These are phyloP conservation scores for Aphaenogaster ashmeadi DNA, from an alignment of 1,140 invertebrate species.

Conservation along the genomic window DNA sequence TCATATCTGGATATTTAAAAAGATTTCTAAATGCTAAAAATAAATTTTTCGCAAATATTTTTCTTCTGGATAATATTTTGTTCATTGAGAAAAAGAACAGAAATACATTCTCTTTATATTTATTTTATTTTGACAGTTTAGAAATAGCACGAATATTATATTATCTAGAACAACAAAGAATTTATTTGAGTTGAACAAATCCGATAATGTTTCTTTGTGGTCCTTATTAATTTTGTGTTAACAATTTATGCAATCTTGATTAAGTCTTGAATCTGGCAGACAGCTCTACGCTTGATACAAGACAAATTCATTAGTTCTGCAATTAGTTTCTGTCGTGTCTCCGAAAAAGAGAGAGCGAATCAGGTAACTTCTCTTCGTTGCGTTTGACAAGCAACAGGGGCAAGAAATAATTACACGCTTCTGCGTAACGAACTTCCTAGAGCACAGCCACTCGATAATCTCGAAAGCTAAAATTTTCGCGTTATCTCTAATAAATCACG, in stretches of 20 bases:
- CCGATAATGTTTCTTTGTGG: background rate
- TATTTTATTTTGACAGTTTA: background rate
- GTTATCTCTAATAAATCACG: slow-evolving; percentile 27
- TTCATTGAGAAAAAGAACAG: background rate
- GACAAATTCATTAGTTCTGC: slow-evolving; percentile 25
- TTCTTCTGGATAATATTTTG: background rate
- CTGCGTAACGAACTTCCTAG: slow-evolving; percentile 9
- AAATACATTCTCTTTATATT: background rate
- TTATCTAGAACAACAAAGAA: background rate
- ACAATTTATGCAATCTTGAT: slow-evolving; percentile 20
- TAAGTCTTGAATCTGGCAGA: slow-evolving; percentile 20
- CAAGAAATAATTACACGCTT: slow-evolving; percentile 8
- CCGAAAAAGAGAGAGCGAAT: slow-evolving; percentile 37
- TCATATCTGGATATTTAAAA: background rate
- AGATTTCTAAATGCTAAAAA: background rate
- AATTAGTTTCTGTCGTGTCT: slow-evolving; percentile 18
- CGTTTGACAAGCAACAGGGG: slow-evolving; percentile 5
- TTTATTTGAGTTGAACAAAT: background rate
- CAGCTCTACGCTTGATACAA: slow-evolving; percentile 14
- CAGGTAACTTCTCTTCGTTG: background rate
- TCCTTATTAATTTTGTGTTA: background rate
- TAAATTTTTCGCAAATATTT: background rate
- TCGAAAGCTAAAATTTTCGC: slow-evolving; percentile 26
- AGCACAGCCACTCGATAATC: slow-evolving; percentile 10
- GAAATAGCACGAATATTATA: background rate